Conservation (phyloP, 2,113 vertebrate species). For the Pimephales promelas region DNA sequence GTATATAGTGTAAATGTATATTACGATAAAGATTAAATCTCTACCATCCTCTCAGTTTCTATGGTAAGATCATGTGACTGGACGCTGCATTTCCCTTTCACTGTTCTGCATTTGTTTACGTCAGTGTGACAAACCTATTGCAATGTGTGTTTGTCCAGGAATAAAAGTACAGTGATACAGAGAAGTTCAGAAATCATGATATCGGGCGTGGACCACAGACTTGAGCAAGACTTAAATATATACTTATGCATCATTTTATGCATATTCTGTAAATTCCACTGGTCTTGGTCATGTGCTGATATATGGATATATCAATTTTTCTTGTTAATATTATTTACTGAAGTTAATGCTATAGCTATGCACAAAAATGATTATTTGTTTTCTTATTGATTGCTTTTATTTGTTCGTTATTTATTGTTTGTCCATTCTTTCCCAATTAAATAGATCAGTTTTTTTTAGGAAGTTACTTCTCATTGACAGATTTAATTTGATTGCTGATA, state of each 20-base stretch:
- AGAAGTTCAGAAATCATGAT: not conserved
- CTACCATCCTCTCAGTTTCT: not conserved
- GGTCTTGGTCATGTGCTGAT: not conserved
- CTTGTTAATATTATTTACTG: not conserved
- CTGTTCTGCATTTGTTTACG: not conserved
- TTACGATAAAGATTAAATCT: not conserved
- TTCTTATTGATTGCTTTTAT: not conserved
- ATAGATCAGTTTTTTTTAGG: not conserved
- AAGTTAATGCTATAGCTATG: not conserved
- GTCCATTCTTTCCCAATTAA: not conserved
- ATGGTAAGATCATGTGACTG: constrained; percentile 1
- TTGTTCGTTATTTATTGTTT: not conserved
- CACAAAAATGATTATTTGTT: not conserved
- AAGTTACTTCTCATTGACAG: not conserved
- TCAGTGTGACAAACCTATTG: not conserved
- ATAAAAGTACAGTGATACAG: not conserved
- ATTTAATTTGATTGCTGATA: not conserved
- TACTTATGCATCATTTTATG: too few species aligned
- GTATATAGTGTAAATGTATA: not conserved
- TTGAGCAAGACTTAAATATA: not conserved
- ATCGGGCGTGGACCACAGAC: not conserved
- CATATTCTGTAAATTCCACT: not conserved
- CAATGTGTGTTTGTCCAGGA: not conserved
- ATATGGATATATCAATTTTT: not conserved
- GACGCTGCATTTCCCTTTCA: not conserved